These are phyloP conservation scores for Hydra vulgaris DNA, from an alignment of 30 jellyfish, hydroid and myxozoan genomes.

Conservation along the genomic window DNA sequence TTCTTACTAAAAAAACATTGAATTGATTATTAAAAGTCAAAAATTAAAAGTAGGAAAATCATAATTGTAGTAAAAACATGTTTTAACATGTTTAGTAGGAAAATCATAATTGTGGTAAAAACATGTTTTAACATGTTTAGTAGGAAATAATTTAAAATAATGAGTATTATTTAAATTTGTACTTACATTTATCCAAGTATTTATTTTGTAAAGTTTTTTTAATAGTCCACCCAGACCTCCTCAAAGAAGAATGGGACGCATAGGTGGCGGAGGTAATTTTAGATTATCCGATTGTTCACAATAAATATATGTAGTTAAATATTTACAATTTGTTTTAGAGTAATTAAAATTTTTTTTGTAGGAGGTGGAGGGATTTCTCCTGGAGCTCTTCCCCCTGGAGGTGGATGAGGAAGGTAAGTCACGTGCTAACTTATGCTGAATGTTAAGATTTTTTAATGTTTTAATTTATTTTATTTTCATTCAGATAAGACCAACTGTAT, in stretches of 20 bases:
- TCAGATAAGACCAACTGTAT: not conserved
- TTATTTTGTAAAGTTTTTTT: not conserved
- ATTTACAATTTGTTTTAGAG: not conserved
- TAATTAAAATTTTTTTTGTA: not conserved
- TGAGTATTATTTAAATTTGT: too few relatives aligned
- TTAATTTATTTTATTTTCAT: not conserved
- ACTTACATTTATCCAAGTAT: too few relatives aligned
- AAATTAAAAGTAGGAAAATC: too few relatives aligned
- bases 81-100: too few relatives aligned
- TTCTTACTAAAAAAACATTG: too few relatives aligned
- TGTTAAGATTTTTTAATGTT: too few relatives aligned
- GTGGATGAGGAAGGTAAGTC: conserved; percentile 93
- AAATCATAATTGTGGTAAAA: too few relatives aligned
- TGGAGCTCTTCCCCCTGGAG: conserved; percentile 84
- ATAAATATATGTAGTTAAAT: not conserved
- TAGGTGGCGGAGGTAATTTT: conserved; percentile 55
- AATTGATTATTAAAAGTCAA: too few relatives aligned
- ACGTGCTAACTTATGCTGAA: not conserved
- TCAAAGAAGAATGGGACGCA: conserved; percentile 78
- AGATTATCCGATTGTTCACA: not conserved
- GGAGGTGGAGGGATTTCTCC: conserved; percentile 76
- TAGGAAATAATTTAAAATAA: too few relatives aligned
- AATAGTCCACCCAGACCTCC: conserved; percentile 83
- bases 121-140: too few relatives aligned
- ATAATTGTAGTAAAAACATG: too few relatives aligned